A percentile compares a stretch with the other conserved stretches of the same genome.
Conservation (phyloP, 2,888 invertebrate genomes). For the Teinopalpus imperialis region DNA sequence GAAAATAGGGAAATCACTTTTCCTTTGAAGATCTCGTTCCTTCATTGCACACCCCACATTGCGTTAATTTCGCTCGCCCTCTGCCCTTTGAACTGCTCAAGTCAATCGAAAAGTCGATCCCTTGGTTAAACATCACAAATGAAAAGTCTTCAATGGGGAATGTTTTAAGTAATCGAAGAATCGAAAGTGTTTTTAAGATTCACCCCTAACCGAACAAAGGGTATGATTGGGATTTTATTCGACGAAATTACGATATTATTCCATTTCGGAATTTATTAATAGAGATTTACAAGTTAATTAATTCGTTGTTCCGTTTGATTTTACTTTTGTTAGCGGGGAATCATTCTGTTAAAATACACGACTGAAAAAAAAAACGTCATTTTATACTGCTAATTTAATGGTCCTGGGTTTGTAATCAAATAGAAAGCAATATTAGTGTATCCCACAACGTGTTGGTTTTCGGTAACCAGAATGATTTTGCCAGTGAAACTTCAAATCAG, state of each 20-base stretch:
- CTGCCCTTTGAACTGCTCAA: slow-evolving; percentile 76
- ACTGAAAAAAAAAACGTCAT: too few species aligned
- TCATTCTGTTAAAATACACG: too few species aligned
- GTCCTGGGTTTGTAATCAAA: too few species aligned
- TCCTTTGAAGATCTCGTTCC: slow-evolving; percentile 68
- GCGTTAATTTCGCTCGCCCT: slow-evolving; percentile 69
- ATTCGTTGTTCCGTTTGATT: slow-evolving; percentile 39
- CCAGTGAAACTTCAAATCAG: too few species aligned
- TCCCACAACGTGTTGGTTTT: too few species aligned
- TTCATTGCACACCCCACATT: slow-evolving; percentile 70
- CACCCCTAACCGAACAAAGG: slow-evolving; percentile 48
- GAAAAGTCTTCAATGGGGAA: slow-evolving; percentile 72
- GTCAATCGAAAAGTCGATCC: slow-evolving; percentile 79
- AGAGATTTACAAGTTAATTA: slow-evolving; percentile 33
- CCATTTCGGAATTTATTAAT: slow-evolving; percentile 29
- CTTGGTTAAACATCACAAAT: slow-evolving; percentile 79
- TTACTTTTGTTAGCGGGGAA: slow-evolving; percentile 17
- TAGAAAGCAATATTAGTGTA: too few species aligned
- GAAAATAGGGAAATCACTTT: slow-evolving; percentile 71
- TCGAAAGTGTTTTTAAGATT: slow-evolving; percentile 74
- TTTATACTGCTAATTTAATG: too few species aligned
- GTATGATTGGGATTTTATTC: slow-evolving; percentile 44
- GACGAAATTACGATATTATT: slow-evolving; percentile 37
- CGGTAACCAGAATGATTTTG: too few species aligned
- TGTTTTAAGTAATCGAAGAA: slow-evolving; percentile 77